Base-by-base conservation (phyloP, 2,113 vertebrate species). In the Corythoichthys haematopterus region DNA sequence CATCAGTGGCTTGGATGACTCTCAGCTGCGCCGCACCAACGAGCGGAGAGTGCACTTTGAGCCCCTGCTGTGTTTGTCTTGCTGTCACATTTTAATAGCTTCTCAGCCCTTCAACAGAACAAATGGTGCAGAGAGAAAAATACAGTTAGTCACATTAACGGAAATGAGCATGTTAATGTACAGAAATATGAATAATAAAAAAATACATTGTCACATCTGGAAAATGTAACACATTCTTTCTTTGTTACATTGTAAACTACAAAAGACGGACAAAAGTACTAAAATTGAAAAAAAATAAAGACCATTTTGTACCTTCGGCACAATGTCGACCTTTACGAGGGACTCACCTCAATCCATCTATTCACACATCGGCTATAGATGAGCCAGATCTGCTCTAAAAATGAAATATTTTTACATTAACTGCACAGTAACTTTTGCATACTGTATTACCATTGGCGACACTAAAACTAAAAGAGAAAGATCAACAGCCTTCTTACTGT, bases 1-100 rank as follows among this genome's bases (percentile, higher is more conserved):
- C 87, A 91, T 91, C 87, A 92, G 83, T 67, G 76, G 66, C 78
- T 60, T 65, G 88, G 91, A 90, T 90, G 85, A 86, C 83, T 79
- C 84, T 89, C 86, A 86, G 82, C 80, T 88, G 87, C 35, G 56
- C 74, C 74, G 81, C 45, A 64, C 66, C 69, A 74, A 77, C 81
- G 76, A 72, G 67, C 72, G 74, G 72, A 75, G 62, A 56, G 12
- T 73, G 76, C 70, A 81, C 70, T 86, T 81, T 52, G 40, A 74
- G 65, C 65, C 74, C 65, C 53, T 12, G 52, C 70, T 51, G 58
- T 68, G 61, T 78, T 78, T 74, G 56, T 71, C 76, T 81, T 75
- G 65, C 65, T 83, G 78, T 81, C 55, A 50, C 74, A 61, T 71
- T 76, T 72, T 78, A 61, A 83, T 72, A 65, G 78, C 75, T 84